Evolutionary conservation across 1,140 invertebrate species (phyloP), one percentile per base, ranked within the genome.

Genomic region (Cherax destructor): DNA sequence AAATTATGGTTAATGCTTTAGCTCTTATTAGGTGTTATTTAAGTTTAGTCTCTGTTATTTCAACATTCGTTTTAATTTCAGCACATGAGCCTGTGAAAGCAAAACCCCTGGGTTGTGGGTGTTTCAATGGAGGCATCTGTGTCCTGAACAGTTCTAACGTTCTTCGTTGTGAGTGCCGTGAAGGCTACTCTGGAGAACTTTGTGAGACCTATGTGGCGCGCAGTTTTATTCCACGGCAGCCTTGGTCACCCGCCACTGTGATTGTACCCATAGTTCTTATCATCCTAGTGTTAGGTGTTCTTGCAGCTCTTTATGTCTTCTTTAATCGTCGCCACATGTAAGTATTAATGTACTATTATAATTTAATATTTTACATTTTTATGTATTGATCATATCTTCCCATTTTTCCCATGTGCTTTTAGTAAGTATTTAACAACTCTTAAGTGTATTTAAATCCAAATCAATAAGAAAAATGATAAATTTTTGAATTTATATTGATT

Each of bases 71-170:
- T 9, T 78, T 56, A 18, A 91, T 93, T 94, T 50, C 94, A 95
- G 96, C 97, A 1, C 96, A 96, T 78, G 98, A 99, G 94, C 94
- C 96, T 30, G 95, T 96, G n/a, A 96, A 97, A 92, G 96, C 97
- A 0, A 95, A 96, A 16, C 98, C 98, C 0, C 95, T 96, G 86
- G 95, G 96, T 4, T 99, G 98, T 93, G 95, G 95, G 21, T 99
- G 98, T 94, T 95, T 97, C 94, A 98, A 99, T 94, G 97, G 97
- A 59, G 98, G 98, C n/a, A 94, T 96, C 2, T 99, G 98, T 95
- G 94, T 95, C 9, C 96, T 96, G 92, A 93, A 93, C 0, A 93
- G 92, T n/a, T 92, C 65, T 94, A 95, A 50, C 59, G 95, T 95
- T 52, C 94, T 97, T 47, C 91, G 93, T 1, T 98, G 98, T 94